Evolutionary conservation across 2,797 vertebrate species (phyloP), one percentile per base, ranked within the genome.

Genomic region (Gallinago stenura): DNA sequence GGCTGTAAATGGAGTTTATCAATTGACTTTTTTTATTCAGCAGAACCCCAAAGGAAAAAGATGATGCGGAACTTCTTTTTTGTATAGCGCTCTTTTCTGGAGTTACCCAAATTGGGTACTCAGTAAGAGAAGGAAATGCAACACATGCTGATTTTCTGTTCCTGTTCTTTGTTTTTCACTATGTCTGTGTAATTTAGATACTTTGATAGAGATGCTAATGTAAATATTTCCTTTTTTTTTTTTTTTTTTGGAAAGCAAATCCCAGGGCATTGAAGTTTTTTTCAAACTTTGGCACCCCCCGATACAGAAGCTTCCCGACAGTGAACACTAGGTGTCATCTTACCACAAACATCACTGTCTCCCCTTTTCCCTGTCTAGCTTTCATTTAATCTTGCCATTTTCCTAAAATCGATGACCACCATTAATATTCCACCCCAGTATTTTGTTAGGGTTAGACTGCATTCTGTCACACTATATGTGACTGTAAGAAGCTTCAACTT

Each of bases 251-350:
- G 20, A 43, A 81, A 54, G 26, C 11, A 56, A n/a, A 43, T 80
- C n/a, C 43, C 43, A 15, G 24, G 18, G 3, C 41, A 41, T 9
- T 66, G 60, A 22, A 58, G 8, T 53, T 80, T 83, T 48, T 41
- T 68, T 46, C 45, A 68, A 20, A 33, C n/a, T 83, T 83, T 81
- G 85, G 24, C 46, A 48, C 13, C 13, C 12, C 21, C 21, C 31
- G 65, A 8, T 26, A 31, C 25, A 45, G 76, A 78, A 65, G 48
- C n/a, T 90, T 93, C 61, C 83, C 46, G 24, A 35, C 65, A 43
- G 54, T 41, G 75, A 89, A 94, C 97, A 53, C 97, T 97, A 95
- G 97, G 65, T 96, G 97, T 95, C 94, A 66, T 72, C 58, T 96
- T 94, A 39, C 77, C 94, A 84, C 90, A 88, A 90, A 68, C 66